phyloP scores from a whole-genome alignment of 2,113 vertebrate species.

The Tyto alba region DNA sequence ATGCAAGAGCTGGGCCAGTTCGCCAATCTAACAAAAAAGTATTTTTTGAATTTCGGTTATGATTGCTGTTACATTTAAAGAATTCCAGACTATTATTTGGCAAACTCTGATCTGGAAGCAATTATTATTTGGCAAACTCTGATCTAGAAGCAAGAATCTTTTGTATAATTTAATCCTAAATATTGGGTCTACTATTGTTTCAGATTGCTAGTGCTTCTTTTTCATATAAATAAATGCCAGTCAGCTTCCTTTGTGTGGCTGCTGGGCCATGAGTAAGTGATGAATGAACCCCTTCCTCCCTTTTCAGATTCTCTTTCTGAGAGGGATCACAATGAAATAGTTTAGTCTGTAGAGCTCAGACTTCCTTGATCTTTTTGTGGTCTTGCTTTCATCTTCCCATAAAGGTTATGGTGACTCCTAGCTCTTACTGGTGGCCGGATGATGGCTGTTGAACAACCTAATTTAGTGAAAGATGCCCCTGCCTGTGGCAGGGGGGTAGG shows the following conservation, averaged over 20 bases:
- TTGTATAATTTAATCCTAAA: not conserved
- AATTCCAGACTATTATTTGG: not conserved
- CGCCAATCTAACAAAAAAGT: not conserved
- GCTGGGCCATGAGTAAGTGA: not conserved
- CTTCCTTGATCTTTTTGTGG: not conserved
- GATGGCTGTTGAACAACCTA: not conserved
- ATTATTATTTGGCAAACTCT: not conserved
- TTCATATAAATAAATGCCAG: not conserved
- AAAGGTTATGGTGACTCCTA: not conserved
- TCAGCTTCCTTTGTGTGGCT: not conserved
- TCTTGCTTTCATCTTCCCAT: not conserved
- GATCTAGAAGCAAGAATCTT: not conserved
- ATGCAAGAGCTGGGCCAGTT: not conserved
- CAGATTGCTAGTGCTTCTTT: not conserved
- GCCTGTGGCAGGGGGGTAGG: fast-evolving
- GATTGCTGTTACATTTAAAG: not conserved
- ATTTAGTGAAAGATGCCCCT: not conserved
- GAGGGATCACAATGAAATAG: not conserved
- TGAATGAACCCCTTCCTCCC: not conserved
- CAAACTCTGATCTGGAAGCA: not conserved
- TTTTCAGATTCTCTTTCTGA: not conserved
- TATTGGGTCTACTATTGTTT: not conserved
- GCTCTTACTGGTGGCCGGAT: not conserved
- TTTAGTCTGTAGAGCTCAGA: slow-evolving; percentile 18
- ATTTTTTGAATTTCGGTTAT: not conserved